phyloP scores from a whole-genome alignment of 2,888 invertebrate genomes.

The Furcula furcula region DNA sequence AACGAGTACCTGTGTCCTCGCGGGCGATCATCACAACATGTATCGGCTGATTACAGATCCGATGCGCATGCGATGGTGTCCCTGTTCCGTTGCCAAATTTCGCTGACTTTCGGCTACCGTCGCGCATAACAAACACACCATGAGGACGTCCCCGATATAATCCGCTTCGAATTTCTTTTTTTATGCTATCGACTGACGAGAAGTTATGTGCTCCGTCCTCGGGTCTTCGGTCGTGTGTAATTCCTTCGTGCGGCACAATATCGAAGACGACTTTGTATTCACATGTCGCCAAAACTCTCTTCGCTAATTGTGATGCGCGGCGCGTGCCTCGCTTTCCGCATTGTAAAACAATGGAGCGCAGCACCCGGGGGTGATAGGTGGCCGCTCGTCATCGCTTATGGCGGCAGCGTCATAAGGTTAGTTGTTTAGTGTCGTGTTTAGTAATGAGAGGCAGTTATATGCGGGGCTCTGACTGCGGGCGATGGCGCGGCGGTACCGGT shows the following conservation, averaged over 20 bases:
- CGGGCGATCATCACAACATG: conserved; percentile 56
- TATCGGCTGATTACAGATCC: conserved; percentile 45
- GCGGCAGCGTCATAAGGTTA: conserved; percentile 38
- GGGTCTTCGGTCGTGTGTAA: conserved; percentile 58
- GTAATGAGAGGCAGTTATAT: conserved; percentile 45
- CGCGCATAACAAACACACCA: conserved; percentile 60
- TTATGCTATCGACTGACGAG: conserved; percentile 37
- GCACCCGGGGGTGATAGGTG: conserved; percentile 63
- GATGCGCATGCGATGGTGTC: conserved; percentile 32
- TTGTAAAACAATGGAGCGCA: conserved; percentile 64
- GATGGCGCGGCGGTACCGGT: conserved; percentile 63
- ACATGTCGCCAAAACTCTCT: conserved; percentile 75
- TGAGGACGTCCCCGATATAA: conserved; percentile 43
- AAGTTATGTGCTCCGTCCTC: conserved; percentile 44
- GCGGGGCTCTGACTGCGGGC: conserved; percentile 59
- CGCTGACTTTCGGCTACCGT: conserved; percentile 52
- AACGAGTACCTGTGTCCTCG: conserved; percentile 42
- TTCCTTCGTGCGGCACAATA: conserved; percentile 45
- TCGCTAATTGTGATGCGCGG: conserved; percentile 68
- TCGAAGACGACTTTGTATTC: conserved; percentile 67
- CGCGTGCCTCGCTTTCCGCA: conserved; percentile 72
- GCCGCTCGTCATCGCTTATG: conserved; percentile 53
- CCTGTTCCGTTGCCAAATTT: conserved; percentile 65
- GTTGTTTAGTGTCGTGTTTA: conserved; percentile 37
- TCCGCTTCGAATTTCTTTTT: conserved; percentile 45